Conservation (phyloP, 2,888 invertebrate species). For the Tridacna gigas region DNA sequence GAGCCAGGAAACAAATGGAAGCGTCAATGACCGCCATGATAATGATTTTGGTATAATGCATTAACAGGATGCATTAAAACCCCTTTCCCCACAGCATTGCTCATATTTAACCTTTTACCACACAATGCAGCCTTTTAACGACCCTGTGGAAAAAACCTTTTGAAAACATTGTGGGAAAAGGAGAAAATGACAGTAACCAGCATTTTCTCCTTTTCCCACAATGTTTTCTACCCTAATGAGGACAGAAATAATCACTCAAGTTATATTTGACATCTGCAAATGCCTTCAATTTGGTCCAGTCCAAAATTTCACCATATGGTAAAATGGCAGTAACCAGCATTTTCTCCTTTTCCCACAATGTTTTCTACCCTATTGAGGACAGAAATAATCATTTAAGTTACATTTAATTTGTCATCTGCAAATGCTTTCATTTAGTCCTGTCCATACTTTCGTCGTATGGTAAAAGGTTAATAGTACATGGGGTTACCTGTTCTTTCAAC, state of each 20-base stretch:
- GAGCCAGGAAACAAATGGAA: no score
- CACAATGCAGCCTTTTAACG: neutral
- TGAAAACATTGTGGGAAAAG: neutral
- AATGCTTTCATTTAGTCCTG: neutral
- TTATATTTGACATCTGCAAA: neutral
- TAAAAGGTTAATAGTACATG: neutral
- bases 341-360: neutral
- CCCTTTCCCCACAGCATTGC: no score
- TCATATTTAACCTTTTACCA: neutral
- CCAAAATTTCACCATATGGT: neutral
- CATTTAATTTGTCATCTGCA: neutral
- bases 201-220: neutral
- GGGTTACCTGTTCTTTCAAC: conserved; percentile 79
- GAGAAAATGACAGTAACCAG: neutral
- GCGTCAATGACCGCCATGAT: no score
- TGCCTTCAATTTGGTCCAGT: neutral
- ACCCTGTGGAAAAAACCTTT: neutral
- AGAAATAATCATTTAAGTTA: no score
- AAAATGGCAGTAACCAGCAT: neutral
- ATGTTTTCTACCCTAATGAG: no score
- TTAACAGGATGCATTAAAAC: neutral
- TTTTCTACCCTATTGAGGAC: no score
- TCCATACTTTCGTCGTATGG: neutral
- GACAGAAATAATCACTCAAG: no score
- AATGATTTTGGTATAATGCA: no score